Conservation (phyloP, 64 coral and sea anemone genomes). For the Pocillopora damicornis region DNA sequence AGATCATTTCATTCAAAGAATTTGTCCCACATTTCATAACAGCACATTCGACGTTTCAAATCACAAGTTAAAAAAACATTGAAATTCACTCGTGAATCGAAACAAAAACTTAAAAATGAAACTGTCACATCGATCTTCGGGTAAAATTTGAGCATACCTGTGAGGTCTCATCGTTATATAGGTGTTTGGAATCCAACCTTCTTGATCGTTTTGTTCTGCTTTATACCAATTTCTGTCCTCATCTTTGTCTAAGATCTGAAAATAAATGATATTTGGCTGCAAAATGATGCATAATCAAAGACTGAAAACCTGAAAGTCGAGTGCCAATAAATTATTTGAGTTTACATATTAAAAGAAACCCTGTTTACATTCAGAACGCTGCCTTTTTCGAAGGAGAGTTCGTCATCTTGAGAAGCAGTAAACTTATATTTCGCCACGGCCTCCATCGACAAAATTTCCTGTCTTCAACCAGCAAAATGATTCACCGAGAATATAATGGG, state of each 20-base stretch:
- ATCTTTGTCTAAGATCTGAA: conserved; percentile 60
- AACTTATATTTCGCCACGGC: conserved; percentile 28
- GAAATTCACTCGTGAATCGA: neutral
- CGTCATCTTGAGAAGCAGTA: conserved; percentile 48
- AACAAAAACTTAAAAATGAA: conserved; percentile 22
- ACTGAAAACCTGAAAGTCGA: neutral
- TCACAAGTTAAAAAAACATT: neutral
- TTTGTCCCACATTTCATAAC: neutral
- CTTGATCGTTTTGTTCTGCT: conserved; percentile 58
- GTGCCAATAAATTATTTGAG: neutral
- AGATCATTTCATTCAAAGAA: neutral
- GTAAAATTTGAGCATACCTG: conserved; percentile 30
- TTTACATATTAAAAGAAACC: neutral
- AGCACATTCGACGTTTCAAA: neutral
- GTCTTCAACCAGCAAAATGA: neutral
- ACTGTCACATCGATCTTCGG: neutral
- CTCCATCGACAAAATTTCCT: conserved; percentile 28
- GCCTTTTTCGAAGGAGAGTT: conserved; percentile 55
- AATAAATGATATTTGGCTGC: neutral
- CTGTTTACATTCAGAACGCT: conserved; percentile 32
- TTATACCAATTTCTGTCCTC: conserved; percentile 79
- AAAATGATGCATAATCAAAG: neutral
- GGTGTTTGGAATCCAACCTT: conserved; percentile 62
- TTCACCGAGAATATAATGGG: neutral
- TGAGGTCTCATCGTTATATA: conserved; percentile 64